A percentile compares a stretch with the other conserved stretches of the same genome.
Evolutionary conservation across 2,797 vertebrate genomes (phyloP).

Genomic region (Arctocebus calabarensis): DNA sequence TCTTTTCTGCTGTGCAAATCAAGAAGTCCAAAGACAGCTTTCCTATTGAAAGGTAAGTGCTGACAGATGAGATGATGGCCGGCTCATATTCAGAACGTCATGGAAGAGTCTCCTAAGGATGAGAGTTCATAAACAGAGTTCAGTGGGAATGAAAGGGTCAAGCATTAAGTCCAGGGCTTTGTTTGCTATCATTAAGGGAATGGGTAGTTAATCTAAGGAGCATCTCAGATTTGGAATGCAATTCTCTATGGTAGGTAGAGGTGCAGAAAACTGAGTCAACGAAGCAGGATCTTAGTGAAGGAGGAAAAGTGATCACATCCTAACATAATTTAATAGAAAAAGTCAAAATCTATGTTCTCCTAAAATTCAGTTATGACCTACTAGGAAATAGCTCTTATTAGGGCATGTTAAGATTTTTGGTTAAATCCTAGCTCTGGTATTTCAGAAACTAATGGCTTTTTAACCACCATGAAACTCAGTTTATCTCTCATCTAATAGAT

Average conservation of each 20-base stretch:
- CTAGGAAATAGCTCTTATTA: not conserved
- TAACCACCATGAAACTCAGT: not conserved
- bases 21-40: not conserved
- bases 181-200: not conserved
- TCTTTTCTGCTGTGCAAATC: not conserved
- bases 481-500: not conserved
- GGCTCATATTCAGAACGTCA: not conserved
- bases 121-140: not conserved
- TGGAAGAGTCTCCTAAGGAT: not conserved
- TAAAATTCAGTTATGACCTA: not conserved
- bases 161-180: not conserved
- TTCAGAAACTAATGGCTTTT: not conserved
- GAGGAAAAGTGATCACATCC: not conserved
- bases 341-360: not conserved
- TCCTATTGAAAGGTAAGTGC: not conserved
- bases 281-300: not conserved
- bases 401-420: not conserved
- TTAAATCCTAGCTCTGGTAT: not conserved
- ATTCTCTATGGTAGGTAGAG: not conserved
- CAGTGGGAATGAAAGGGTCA: not conserved
- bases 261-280: not conserved
- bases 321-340: not conserved
- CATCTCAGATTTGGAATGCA: not conserved
- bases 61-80: not conserved
- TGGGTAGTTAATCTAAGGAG: not conserved